Evolutionary conservation across 1,140 invertebrate genomes (phyloP).

Genomic region (Cotesia chilonis): DNA sequence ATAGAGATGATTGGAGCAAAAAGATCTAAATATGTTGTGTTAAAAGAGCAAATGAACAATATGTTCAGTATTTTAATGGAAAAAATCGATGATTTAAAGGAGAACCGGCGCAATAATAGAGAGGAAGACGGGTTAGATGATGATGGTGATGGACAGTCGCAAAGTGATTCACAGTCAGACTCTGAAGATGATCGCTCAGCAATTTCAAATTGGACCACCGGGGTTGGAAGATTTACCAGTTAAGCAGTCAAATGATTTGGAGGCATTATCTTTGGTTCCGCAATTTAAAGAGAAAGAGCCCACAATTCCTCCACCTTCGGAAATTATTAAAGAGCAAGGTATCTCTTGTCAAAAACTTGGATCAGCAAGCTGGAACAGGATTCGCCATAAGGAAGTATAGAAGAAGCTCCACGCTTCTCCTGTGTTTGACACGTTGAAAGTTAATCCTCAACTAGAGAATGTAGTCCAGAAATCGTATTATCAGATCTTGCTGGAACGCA

Average conservation of each 20-base stretch:
- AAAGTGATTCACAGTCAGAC: too few species aligned
- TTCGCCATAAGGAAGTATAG: conserved; percentile 25
- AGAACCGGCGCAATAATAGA: too few species aligned
- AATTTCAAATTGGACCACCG: too few species aligned
- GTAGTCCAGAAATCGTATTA: neutral
- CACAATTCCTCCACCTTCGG: conserved; percentile 36
- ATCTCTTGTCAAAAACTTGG: neutral
- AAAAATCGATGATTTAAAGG: too few species aligned
- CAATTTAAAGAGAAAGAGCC: conserved; percentile 41
- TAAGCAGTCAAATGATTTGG: neutral
- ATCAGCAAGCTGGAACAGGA: conserved; percentile 35
- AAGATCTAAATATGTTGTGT: too few species aligned
- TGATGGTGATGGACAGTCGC: too few species aligned
- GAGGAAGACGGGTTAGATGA: too few species aligned
- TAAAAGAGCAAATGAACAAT: too few species aligned
- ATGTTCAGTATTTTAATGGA: too few species aligned
- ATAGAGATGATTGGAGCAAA: neutral
- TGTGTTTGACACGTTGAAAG: neutral
- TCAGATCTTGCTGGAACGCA: neutral
- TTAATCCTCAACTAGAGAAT: neutral
- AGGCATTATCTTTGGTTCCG: conserved; percentile 26
- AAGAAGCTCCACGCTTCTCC: neutral
- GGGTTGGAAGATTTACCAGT: too few species aligned
- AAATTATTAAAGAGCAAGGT: neutral
- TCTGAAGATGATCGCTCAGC: too few species aligned